Percentiles rank a stretch among this genome's conserved stretches.
Conservation (phyloP, 2,113 vertebrate species). For the Ellobius talpinus region DNA sequence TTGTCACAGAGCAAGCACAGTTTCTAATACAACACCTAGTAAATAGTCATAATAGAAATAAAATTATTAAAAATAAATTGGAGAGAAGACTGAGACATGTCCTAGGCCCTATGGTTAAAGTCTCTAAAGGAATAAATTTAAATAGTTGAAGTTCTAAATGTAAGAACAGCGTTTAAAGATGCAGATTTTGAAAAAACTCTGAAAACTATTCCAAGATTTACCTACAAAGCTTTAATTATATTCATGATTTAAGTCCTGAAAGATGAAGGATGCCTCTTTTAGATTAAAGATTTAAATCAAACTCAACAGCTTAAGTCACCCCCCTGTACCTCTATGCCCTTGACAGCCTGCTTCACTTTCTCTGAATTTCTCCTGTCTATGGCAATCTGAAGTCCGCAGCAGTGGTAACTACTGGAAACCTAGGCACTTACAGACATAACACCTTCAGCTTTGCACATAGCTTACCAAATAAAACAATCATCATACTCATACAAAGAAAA, state of each 20-base stretch:
- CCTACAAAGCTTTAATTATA: not conserved
- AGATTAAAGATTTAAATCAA: conserved; percentile 55
- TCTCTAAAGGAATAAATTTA: not conserved
- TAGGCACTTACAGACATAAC: not conserved
- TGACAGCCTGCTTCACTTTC: not conserved
- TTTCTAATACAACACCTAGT: not conserved
- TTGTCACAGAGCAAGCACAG: not conserved
- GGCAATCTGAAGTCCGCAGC: not conserved
- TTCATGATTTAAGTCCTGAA: conserved; percentile 3
- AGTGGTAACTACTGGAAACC: not conserved
- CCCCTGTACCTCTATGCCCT: not conserved
- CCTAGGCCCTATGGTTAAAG: not conserved
- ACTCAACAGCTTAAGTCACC: not conserved
- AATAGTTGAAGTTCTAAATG: not conserved
- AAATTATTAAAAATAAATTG: conserved; percentile 29
- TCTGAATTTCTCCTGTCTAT: not conserved
- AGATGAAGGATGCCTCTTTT: conserved; percentile 16
- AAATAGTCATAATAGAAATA: not conserved
- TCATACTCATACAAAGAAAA: not conserved
- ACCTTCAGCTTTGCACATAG: not conserved
- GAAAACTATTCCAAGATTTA: conserved; percentile 9
- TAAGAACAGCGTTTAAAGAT: conserved; percentile 1
- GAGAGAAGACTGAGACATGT: not conserved
- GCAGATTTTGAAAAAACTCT: not conserved
- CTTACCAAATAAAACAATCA: not conserved